phyloP scores from a whole-genome alignment of 2,888 invertebrate genomes.

The Lordiphosa andalusiaca region DNA sequence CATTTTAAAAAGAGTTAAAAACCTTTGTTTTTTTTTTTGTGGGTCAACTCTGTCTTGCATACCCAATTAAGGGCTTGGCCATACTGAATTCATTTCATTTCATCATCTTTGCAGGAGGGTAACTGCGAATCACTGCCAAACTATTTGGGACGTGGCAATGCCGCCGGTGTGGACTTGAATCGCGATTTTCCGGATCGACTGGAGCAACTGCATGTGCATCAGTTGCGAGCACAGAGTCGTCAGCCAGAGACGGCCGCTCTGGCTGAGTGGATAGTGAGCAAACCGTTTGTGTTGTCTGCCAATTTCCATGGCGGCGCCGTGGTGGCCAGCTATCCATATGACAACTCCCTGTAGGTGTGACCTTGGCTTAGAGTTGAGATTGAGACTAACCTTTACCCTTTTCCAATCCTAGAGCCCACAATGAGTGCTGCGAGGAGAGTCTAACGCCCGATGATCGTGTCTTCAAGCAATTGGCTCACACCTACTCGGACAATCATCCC shows the following conservation, averaged over 20 bases:
- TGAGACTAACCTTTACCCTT: background rate
- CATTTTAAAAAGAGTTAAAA: too few species aligned
- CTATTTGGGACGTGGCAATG: slow-evolving; percentile 90
- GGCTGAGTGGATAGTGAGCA: slow-evolving; percentile 92
- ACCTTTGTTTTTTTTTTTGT: too few species aligned
- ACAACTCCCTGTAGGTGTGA: slow-evolving; percentile 87
- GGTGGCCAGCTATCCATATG: slow-evolving; percentile 98
- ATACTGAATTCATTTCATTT: slow-evolving; percentile 18
- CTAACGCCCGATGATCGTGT: slow-evolving; percentile 90
- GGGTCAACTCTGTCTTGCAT: too few species aligned
- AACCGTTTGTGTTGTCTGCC: slow-evolving; percentile 95
- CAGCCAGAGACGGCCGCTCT: slow-evolving; percentile 94
- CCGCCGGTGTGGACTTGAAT: slow-evolving; percentile 90
- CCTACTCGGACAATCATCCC: slow-evolving; percentile 88
- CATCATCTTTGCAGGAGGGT: slow-evolving; percentile 85
- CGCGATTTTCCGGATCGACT: slow-evolving; percentile 96
- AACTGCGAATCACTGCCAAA: slow-evolving; percentile 86
- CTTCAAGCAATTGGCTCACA: slow-evolving; percentile 88
- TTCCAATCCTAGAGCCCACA: slow-evolving; percentile 79
- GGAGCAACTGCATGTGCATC: slow-evolving; percentile 80
- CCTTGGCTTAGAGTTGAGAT: background rate
- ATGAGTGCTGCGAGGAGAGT: slow-evolving; percentile 87
- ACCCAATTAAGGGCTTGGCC: slow-evolving; percentile 7
- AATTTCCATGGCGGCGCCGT: slow-evolving; percentile 98
- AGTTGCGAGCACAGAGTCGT: slow-evolving; percentile 81